Base-by-base conservation (phyloP, 2,797 vertebrate genomes). In the Falco novaeseelandiae region DNA sequence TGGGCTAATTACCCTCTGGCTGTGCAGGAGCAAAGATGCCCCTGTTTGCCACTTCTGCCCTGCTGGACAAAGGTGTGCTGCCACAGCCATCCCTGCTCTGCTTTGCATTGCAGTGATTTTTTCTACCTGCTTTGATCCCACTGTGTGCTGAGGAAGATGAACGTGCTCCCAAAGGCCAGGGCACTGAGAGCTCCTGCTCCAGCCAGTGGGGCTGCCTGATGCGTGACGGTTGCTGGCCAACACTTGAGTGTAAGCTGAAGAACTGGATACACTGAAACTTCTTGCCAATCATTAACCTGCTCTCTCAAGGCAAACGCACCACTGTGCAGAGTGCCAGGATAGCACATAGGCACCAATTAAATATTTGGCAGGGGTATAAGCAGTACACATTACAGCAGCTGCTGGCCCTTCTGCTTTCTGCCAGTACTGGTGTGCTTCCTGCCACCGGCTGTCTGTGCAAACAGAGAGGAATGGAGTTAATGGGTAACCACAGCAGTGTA, bases 381-480 rank as follows among this genome's bases (percentile, higher is more conserved):
- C 57, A 46, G 79, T 2, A 17, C 59, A n/a, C 0, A 0, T 42
- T 71, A 38, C 59, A 36, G 91, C 20, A 22, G 5, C 3, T 52
- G 44, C 83, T 78, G 88, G 40, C 70, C 62, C 67, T 84, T 21
- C 90, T 85, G 78, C 78, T 62, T 73, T 22, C 26, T 0, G 55
- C 78, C 78, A 30, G 0, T 76, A 22, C n/a, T 9, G 3, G 9
- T 34, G 52, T 29, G 59, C 63, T 80, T 66, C 78, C 89, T 83
- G 66, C 70, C 4, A 16, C 83, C 1, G 1, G 16, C 74, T 44
- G 34, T 46, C 63, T 5, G 8, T 72, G 54, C 87, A 90, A 7
- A 26, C 80, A 73, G 29, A 73, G 77, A 44, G 86, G 34, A 42
- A 26, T n/a, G 63, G 51, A 89, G 89, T 96, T 97, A 97, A 97